Evolutionary conservation across 1,140 invertebrate genomes (phyloP).

Genomic region (Xylocopa sonorina): DNA sequence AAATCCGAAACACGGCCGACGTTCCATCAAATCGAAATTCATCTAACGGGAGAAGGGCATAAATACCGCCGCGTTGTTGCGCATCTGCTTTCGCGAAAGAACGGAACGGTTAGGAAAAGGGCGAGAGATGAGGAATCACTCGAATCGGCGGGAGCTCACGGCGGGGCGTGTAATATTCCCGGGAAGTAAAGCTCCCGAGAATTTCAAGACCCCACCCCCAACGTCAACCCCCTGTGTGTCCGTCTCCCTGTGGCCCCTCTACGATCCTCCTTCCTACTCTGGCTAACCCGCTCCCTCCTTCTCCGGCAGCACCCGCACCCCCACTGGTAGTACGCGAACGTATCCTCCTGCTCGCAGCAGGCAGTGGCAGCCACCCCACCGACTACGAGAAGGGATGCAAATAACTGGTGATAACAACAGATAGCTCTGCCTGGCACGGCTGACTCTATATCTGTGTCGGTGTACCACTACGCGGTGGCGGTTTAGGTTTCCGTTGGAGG

Average conservation of each 20-base stretch:
- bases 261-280: background rate
- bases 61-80: constrained; percentile 60
- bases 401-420: constrained; percentile 81
- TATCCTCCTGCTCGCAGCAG: constrained; percentile 49
- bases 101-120: constrained; percentile 62
- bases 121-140: constrained; percentile 72
- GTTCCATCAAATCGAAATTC: constrained; percentile 54
- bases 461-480: constrained; percentile 56
- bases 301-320: too few species aligned
- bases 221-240: constrained; percentile 44
- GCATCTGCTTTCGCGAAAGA: constrained; percentile 61
- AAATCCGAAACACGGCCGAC: constrained; percentile 41
- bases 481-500: constrained; percentile 68
- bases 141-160: constrained; percentile 63
- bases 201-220: constrained; percentile 70
- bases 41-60: constrained; percentile 41
- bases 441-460: constrained; percentile 58
- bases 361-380: constrained; percentile 60
- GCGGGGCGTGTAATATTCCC: constrained; percentile 75
- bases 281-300: background rate
- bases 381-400: constrained; percentile 77
- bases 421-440: constrained; percentile 72
- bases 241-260: constrained; percentile 43
- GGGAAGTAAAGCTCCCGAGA: constrained; percentile 78
- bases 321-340: too few species aligned